A percentile compares a stretch with the other conserved stretches of the same genome.
Conservation (phyloP, 1,140 invertebrate genomes). For the Diabrotica virgifera region DNA sequence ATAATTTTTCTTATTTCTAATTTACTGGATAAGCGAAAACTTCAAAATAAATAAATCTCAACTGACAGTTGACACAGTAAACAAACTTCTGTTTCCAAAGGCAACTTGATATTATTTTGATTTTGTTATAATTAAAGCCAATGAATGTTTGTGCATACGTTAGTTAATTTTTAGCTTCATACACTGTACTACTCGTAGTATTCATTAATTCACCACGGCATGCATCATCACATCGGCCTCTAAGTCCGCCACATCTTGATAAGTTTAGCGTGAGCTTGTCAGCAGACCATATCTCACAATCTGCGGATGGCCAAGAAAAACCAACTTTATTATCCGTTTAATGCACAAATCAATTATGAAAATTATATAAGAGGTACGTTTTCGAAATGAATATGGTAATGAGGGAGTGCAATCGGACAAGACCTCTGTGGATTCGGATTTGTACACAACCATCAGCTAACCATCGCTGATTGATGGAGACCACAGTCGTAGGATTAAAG, state of each 20-base stretch:
- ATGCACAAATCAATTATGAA: slow-evolving; percentile 16
- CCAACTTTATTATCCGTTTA: slow-evolving; percentile 9
- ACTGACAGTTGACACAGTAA: too few species aligned
- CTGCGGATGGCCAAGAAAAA: background rate
- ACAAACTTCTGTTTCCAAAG: too few species aligned
- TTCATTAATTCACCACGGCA: too few species aligned
- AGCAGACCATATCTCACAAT: background rate
- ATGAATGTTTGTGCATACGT: too few species aligned
- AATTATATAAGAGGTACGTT: slow-evolving; percentile 10
- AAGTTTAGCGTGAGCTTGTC: slow-evolving; percentile 7
- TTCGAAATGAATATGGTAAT: slow-evolving; percentile 13
- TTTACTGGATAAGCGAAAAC: too few species aligned
- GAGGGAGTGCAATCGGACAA: slow-evolving; percentile 7
- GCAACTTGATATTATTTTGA: too few species aligned
- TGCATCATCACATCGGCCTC: too few species aligned
- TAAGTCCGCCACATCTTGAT: background rate
- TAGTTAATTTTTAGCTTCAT: too few species aligned
- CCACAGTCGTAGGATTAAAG: background rate
- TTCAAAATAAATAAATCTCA: too few species aligned
- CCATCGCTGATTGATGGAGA: slow-evolving; percentile 6
- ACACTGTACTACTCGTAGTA: too few species aligned
- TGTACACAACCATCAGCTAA: slow-evolving; percentile 8
- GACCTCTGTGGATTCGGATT: slow-evolving; percentile 9
- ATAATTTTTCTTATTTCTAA: too few species aligned
- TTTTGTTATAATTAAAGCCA: too few species aligned